Conservation (phyloP, 2,888 invertebrate species). For the Poecilus cupreus region DNA sequence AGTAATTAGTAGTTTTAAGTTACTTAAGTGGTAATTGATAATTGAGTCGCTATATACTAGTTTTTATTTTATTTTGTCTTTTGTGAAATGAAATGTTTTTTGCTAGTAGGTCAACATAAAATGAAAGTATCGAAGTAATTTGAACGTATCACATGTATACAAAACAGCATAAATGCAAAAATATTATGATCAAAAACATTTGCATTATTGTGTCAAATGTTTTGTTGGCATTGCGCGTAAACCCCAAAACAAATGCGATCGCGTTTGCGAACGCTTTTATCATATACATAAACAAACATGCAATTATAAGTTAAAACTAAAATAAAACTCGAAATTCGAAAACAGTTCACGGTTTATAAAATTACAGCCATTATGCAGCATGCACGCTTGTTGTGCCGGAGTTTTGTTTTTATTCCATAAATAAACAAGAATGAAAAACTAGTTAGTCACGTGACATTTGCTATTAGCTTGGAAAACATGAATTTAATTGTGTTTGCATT, state of each 20-base stretch:
- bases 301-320: constrained; percentile 24
- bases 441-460: constrained; percentile 37
- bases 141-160: too few species aligned
- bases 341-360: constrained; percentile 7
- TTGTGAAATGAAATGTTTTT: neutral
- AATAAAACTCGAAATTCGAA: constrained; percentile 12
- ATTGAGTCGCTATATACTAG: too few species aligned
- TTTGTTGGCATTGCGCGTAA: neutral
- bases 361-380: constrained; percentile 6
- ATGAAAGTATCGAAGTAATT: too few species aligned
- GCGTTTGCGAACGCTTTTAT: neutral
- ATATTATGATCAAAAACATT: neutral
- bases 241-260: neutral
- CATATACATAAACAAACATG: constrained; percentile 4
- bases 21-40: too few species aligned
- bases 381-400: neutral
- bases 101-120: neutral
- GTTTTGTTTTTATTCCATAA: constrained; percentile 14
- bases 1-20: too few species aligned
- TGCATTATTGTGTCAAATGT: neutral
- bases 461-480: constrained; percentile 22
- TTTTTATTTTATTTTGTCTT: neutral
- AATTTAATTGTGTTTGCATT: constrained; percentile 44
- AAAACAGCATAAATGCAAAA: too few species aligned
- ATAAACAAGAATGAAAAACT: constrained; percentile 38